Percentiles rank a stretch among this genome's conserved stretches.
These are phyloP conservation scores for Ferrisia virgata DNA, from an alignment of 2,888 invertebrate genomes.

Conservation along the genomic window DNA sequence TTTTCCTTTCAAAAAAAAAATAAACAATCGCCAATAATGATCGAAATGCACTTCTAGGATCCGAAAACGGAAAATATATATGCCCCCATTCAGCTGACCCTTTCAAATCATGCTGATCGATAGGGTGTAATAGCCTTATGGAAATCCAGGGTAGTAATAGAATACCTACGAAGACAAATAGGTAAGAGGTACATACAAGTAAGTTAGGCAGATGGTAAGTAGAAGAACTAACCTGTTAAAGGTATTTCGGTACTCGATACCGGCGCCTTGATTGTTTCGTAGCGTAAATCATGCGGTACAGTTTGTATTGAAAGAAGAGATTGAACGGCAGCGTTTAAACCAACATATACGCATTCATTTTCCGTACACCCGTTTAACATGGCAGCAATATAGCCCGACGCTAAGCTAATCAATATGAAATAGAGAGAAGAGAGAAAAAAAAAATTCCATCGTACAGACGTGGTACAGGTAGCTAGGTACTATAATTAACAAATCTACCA, in stretches of 20 bases:
- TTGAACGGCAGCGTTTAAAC: conserved; percentile 62
- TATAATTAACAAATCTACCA: not conserved
- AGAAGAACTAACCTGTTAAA: conserved; percentile 36
- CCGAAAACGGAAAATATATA: too few relatives aligned
- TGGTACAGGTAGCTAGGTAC: too few relatives aligned
- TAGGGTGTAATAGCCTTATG: too few relatives aligned
- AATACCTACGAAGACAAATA: too few relatives aligned
- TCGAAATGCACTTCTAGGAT: too few relatives aligned
- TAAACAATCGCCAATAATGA: too few relatives aligned
- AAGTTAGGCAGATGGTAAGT: not conserved
- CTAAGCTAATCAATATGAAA: conserved; percentile 50
- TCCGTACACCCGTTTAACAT: conserved; percentile 60
- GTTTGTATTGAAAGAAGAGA: conserved; percentile 62
- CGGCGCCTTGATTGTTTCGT: not conserved
- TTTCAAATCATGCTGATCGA: too few relatives aligned
- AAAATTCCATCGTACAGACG: conserved; percentile 22
- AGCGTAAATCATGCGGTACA: conserved; percentile 57
- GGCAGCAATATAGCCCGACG: conserved; percentile 65
- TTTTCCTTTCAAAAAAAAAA: too few relatives aligned
- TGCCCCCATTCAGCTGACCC: too few relatives aligned
- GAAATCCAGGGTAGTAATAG: too few relatives aligned
- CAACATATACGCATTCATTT: conserved; percentile 61
- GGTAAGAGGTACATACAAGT: not conserved
- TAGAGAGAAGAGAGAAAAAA: conserved; percentile 11
- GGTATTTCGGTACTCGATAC: not conserved